These are phyloP conservation scores for Microtus richardsoni DNA, from an alignment of 2,113 vertebrate genomes.

Conservation along the genomic window DNA sequence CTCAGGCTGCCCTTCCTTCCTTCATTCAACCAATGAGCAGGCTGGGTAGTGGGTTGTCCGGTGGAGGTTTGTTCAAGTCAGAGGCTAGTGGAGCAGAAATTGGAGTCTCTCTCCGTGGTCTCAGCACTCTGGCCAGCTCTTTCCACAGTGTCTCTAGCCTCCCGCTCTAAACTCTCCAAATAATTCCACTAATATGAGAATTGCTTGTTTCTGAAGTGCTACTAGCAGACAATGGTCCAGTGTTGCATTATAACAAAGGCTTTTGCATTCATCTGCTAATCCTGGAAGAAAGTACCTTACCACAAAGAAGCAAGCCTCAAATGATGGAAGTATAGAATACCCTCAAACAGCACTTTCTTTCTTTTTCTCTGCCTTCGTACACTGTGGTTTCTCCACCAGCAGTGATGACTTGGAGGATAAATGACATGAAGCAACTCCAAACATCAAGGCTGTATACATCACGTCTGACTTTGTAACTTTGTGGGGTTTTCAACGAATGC, in stretches of 20 bases:
- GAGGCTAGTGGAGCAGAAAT: background rate
- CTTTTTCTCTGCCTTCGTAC: conserved; percentile 36
- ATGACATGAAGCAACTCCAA: conserved; percentile 50
- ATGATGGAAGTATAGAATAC: background rate
- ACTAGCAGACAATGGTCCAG: conserved; percentile 16
- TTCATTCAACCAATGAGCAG: background rate
- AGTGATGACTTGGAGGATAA: background rate
- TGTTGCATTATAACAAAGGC: background rate
- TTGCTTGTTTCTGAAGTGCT: background rate
- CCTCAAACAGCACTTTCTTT: background rate
- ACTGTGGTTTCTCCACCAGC: background rate
- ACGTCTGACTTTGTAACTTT: conserved; percentile 51
- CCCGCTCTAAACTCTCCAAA: conserved; percentile 20
- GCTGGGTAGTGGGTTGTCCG: background rate
- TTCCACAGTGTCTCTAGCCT: background rate
- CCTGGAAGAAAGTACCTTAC: conserved; percentile 14
- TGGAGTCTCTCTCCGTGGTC: background rate
- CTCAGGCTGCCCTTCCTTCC: background rate
- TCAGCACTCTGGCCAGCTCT: background rate
- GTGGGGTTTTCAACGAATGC: conserved; percentile 21
- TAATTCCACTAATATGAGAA: conserved; percentile 44
- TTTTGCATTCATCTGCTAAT: background rate
- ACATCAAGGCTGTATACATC: conserved; percentile 52
- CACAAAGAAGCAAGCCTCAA: conserved; percentile 46
- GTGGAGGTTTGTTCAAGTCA: background rate